Evolutionary conservation across 1,140 invertebrate genomes (phyloP), one percentile per base, ranked within the genome.

Genomic region (Pogonomyrmex californicus): DNA sequence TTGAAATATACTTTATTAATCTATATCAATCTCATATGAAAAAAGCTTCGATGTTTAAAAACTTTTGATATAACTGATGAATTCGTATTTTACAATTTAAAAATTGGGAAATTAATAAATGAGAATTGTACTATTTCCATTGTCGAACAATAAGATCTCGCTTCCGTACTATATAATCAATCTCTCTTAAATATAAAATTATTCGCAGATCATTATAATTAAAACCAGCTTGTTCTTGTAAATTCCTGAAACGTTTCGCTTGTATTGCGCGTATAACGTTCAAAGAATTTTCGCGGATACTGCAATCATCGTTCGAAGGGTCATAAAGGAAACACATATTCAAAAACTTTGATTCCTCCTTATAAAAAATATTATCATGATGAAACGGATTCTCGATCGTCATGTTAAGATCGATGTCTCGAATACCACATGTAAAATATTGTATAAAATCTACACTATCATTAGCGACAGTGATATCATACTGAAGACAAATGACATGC

Each of bases 311-410:
- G 2, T 0, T 4, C 12, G 2, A 5, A 65, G 9, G 3, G 1
- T 66, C 6, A 6, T 68, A 58, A 58, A 85, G 49, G 6, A 83
- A 91, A 33, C 77, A 91, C 23, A 92, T 73, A 76, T 93, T 93
- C 36, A 94, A 73, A 49, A 94, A 78, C 76, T 93, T 93, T 0
- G 89, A 89, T 66, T 93, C 90, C 79, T 94, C 93, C 14, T 66
- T 90, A 44, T 90, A 87, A 63, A 68, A 77, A 65, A 70, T 63
- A 76, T 85, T 76, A 17, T 93, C 85, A 10, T 92, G 89, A 49
- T 92, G 85, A n/a, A 91, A 94, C 1, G 92, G 93, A 89, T 89
- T 93, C 54, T 91, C 88, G 66, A 91, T 86, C 14, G 7, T 47
- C 1, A 4, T 0, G 10, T 63, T 38, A 30, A 56, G 54, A 56